Percentiles rank a stretch among this genome's conserved stretches.
These are phyloP conservation scores for Cenopis cana DNA, from an alignment of 2,888 invertebrate species.

Conservation along the genomic window DNA sequence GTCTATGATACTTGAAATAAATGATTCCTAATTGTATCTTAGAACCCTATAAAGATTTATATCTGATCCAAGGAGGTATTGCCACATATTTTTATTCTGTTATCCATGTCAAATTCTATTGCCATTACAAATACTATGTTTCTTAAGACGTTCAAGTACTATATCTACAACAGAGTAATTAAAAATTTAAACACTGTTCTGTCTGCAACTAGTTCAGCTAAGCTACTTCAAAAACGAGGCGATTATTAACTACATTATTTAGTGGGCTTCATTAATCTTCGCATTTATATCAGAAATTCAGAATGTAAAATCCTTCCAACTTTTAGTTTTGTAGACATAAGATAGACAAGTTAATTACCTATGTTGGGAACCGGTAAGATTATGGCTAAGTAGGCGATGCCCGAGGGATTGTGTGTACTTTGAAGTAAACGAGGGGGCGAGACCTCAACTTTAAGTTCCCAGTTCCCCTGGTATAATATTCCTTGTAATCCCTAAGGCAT, in stretches of 20 bases:
- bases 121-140: not conserved
- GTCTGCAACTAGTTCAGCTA: too few species aligned
- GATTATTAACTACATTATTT: not conserved
- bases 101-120: too few species aligned
- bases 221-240: not conserved
- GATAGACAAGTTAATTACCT: not conserved
- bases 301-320: not conserved
- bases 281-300: constrained; percentile 1
- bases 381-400: not conserved
- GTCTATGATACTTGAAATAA: too few species aligned
- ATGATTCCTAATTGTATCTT: too few species aligned
- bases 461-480: not conserved
- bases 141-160: not conserved
- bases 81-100: not conserved
- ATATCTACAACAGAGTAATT: not conserved
- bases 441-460: not conserved
- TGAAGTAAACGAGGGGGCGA: not conserved
- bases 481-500: not conserved
- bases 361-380: not conserved
- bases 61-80: too few species aligned
- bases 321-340: not conserved
- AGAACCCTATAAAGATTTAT: not conserved
- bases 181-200: not conserved
- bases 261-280: not conserved
- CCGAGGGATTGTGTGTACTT: not conserved